Base-by-base conservation (phyloP, 2,888 invertebrate species). In the Apeira syringaria region DNA sequence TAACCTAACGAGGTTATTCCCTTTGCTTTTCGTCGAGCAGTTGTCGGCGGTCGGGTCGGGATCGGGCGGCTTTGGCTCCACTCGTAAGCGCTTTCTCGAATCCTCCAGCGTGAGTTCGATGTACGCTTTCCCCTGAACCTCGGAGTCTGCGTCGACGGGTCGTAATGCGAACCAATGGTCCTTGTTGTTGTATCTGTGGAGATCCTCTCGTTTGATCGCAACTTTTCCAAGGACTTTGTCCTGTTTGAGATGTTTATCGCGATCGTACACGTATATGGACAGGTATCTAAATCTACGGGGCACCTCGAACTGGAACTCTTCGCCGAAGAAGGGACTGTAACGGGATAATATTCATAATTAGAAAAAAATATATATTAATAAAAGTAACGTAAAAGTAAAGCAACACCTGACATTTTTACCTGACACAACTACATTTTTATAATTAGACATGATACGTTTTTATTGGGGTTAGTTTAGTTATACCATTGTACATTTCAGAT, bases 231-330 rank as follows among this genome's bases (percentile, higher is more conserved):
- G 86, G 56, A 94, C 93, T 81, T 95, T 96, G 80, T 96, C 96
- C 74, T 96, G 95, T 74, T 96, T 96, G 79, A 95, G 91, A 67
- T 95, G 94, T 56, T 94, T 92, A 80, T 97, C 96, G 56, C 96
- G 92, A 78, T 97, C 97, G 87, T 95, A 96, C 64, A 97, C 94
- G 84, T 97, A 97, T 64, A 97, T 94, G 57, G 96, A 96, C 47
- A 98, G 92, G 85, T 95, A 96, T 61, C 97, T 94, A 88, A 98
- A 98, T 80, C 94, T 93, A 64, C 97, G 91, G 33, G 98, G 97
- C 58, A 98, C 96, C 82, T 97, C 97, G 76, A 97, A 97, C 79
- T 96, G 95, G 88, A 97, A 97, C 82, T 97, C 97, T 78, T 97
- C 97, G 50, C 96, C 97, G 80, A 97, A 97, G 85, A 97, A 97